Evolutionary conservation across 2,113 vertebrate species (phyloP).

Genomic region (human (Homo sapiens)): DNA sequence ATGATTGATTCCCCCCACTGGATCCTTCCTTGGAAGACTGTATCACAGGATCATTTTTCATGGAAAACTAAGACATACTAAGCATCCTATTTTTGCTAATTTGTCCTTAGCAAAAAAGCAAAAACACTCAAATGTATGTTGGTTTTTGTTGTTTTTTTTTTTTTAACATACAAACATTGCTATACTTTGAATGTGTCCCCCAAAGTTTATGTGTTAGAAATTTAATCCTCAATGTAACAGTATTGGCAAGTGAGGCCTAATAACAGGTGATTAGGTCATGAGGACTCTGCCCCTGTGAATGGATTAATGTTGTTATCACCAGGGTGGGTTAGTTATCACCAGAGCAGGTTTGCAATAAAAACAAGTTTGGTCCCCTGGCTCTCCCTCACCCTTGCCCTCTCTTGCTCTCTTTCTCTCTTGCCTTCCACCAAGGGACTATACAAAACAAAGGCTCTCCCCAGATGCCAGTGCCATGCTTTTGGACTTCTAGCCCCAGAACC

Average conservation of each 20-base stretch:
- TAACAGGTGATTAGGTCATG: neutral
- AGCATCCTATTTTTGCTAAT: neutral
- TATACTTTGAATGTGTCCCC: neutral
- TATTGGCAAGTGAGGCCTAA: neutral
- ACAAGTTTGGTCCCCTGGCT: neutral
- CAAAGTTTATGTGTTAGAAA: neutral
- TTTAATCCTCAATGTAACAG: neutral
- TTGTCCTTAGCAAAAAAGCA: neutral
- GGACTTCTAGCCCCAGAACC: neutral
- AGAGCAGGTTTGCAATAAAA: neutral
- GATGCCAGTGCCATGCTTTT: neutral
- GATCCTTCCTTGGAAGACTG: neutral
- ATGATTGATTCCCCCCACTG: accelerated
- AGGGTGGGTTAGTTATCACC: neutral
- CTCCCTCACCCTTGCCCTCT: neutral
- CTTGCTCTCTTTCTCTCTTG: too few species aligned
- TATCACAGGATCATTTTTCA: neutral
- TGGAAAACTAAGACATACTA: too few species aligned
- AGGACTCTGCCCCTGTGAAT: neutral
- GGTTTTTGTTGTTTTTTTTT: neutral
- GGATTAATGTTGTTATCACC: neutral
- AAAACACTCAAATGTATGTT: neutral
- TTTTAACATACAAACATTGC: neutral
- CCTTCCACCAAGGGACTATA: neutral
- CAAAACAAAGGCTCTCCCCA: neutral